Base-by-base conservation (phyloP, 2,888 invertebrate genomes). In the Hypolimnas misippus region DNA sequence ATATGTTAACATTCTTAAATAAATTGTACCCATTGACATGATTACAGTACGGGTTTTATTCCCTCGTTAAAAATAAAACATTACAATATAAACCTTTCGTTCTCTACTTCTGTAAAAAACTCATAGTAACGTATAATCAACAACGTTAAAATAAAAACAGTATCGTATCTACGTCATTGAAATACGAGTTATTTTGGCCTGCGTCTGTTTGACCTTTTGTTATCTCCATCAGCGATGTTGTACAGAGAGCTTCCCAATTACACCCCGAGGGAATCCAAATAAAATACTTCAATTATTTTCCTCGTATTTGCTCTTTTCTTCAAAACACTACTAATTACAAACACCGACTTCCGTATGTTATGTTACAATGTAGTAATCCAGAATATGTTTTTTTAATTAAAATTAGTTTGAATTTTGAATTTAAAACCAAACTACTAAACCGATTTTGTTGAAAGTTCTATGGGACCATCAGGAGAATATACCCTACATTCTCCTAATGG, bases 221-320 rank as follows among this genome's bases (percentile, higher is more conserved):
- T 55, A 50, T 55, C 50, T 31, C 40, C 31, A 16, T 16, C 40
- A 19, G 3, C n/a, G 40, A 31, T 50, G 50, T 58, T 33, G 49
- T 35, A 42, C 61, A 55, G 25, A 53, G 51, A 55, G 56, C 51
- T 52, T 46, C 56, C 62, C 62, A 62, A 85, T 84, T 84, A 82
- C 73, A 75, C 69, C 73, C 74, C 74, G 71, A 51, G 70, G 74
- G 73, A 76, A 73, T 71, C 76, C 71, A 77, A 80, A 81, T 81
- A 84, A 83, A 77, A 81, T 79, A 82, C 76, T 74, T 73, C 73
- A 80, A 83, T 82, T 78, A 82, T 82, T 83, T 79, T 75, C 76
- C 49, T 78, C 74, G 66, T 72, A 72, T 73, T 79, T 76, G 74
- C 78, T 77, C 80, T 81, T 80, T 76, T 74, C 74, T 76, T 67